Evolutionary conservation across 2,113 vertebrate genomes (phyloP).

Genomic region (Natator depressus): DNA sequence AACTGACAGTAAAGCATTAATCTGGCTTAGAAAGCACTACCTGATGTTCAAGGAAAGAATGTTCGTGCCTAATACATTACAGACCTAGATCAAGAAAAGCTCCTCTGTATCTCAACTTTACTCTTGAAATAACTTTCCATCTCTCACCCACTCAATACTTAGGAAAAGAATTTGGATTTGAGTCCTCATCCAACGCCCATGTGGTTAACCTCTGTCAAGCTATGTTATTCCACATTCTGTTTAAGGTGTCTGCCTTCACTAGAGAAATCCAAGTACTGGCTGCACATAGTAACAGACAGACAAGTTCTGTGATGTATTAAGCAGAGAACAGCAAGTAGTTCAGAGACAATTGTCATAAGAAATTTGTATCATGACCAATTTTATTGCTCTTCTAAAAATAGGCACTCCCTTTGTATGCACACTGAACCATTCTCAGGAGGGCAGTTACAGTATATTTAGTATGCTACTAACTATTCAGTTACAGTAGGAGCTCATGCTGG

Average conservation of each 20-base stretch:
- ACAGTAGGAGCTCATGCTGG: neutral
- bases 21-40: neutral
- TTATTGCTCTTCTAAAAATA: neutral
- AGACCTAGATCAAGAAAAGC: neutral
- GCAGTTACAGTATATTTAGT: neutral
- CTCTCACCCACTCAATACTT: neutral
- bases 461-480: neutral
- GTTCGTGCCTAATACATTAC: neutral
- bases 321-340: neutral
- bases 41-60: neutral
- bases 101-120: neutral
- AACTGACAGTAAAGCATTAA: neutral
- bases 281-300: neutral
- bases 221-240: neutral
- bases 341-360: neutral
- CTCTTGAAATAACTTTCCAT: neutral
- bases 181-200: accelerated
- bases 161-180: constrained; percentile 5
- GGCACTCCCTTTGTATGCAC: neutral
- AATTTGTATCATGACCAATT: neutral
- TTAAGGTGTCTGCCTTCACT: neutral
- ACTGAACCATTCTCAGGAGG: neutral
- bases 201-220: constrained; percentile 19
- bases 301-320: neutral
- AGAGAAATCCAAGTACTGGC: neutral